Evolutionary conservation across 2,888 invertebrate genomes (phyloP).

Genomic region (Buathra laborator): DNA sequence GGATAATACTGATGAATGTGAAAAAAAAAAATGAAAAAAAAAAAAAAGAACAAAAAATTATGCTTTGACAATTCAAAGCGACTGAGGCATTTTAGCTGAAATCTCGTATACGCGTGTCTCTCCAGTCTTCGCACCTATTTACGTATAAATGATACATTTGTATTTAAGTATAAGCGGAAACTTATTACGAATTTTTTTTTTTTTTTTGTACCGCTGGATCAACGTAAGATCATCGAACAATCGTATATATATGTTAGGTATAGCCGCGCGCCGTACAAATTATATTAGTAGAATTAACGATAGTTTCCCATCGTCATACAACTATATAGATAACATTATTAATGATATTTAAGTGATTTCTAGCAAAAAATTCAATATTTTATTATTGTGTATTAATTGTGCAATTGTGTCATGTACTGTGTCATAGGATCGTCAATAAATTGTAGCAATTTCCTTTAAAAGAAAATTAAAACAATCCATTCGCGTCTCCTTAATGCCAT

Average conservation of each 20-base stretch:
- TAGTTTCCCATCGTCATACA: background rate
- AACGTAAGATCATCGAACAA: background rate
- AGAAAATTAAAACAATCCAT: too few species aligned
- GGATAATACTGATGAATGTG: background rate
- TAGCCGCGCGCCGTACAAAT: constrained; percentile 18
- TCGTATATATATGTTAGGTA: background rate
- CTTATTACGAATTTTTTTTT: constrained; percentile 2
- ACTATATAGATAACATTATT: background rate
- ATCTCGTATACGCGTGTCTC: constrained; percentile 6
- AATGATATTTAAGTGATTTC: background rate
- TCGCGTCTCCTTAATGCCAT: too few species aligned
- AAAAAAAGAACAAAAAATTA: background rate
- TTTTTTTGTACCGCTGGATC: constrained; percentile 1
- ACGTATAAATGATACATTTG: background rate
- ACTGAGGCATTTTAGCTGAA: constrained; percentile 39
- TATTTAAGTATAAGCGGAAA: background rate
- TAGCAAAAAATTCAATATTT: constrained; percentile 7
- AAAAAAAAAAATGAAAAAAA: constrained; percentile 9
- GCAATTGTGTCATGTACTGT: background rate
- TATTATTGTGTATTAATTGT: background rate
- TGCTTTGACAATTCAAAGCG: background rate
- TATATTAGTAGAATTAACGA: constrained; percentile 18
- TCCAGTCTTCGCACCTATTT: constrained; percentile 4
- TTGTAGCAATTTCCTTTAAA: constrained; percentile 8
- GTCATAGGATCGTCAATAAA: constrained; percentile 27